These are phyloP conservation scores for Corythaixoides concolor DNA, from an alignment of 2,113 vertebrate species.

Conservation along the genomic window DNA sequence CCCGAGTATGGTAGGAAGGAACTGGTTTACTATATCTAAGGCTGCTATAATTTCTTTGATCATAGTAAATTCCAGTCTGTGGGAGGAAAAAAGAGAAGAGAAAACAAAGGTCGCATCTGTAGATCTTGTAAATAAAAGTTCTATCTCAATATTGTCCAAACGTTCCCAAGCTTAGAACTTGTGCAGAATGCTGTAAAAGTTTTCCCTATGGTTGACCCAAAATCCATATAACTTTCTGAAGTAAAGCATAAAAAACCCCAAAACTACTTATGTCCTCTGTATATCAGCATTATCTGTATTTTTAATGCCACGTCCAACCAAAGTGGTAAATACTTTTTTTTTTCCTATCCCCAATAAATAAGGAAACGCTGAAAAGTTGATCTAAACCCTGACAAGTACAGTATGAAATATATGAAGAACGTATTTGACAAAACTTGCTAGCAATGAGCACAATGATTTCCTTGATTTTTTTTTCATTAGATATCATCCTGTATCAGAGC, in stretches of 20 bases:
- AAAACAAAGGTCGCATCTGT: not conserved
- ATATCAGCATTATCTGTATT: not conserved
- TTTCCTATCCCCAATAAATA: not conserved
- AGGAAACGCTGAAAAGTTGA: not conserved
- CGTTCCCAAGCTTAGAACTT: not conserved
- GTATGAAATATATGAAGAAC: not conserved
- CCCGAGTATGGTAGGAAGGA: constrained; percentile 70
- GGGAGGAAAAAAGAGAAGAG: constrained; percentile 26
- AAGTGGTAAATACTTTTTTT: not conserved
- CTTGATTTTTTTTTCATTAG: not conserved
- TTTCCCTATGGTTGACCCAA: not conserved
- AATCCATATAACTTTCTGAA: not conserved
- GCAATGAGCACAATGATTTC: not conserved
- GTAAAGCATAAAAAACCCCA: not conserved
- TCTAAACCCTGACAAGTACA: not conserved
- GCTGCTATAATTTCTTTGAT: constrained; percentile 93
- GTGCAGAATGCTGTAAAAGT: not conserved
- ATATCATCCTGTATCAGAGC: not conserved
- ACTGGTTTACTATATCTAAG: constrained; percentile 84
- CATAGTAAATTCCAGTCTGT: constrained; percentile 91
- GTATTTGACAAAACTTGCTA: not conserved
- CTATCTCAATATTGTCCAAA: not conserved
- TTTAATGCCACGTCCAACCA: not conserved
- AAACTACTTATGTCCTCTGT: not conserved
- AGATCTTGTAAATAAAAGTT: not conserved